Evolutionary conservation across 2,888 invertebrate species (phyloP).

Genomic region (Cetonia aurata): DNA sequence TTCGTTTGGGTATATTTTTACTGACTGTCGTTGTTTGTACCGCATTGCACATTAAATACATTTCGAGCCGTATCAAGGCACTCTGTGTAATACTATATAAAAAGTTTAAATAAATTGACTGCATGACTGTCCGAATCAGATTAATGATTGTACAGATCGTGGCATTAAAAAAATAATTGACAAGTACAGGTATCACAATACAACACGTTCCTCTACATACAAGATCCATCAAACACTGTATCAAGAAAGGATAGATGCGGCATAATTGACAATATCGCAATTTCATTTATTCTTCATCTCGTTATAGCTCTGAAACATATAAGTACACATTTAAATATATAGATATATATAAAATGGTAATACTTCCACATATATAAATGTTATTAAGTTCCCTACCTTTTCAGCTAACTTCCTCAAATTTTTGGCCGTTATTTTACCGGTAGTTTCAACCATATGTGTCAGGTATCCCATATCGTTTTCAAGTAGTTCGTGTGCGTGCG

Average conservation of each 20-base stretch:
- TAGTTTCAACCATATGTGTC: slow-evolving; percentile 46
- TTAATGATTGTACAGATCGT: background rate
- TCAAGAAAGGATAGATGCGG: background rate
- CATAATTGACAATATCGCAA: slow-evolving; percentile 18
- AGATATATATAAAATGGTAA: too few species aligned
- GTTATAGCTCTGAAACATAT: slow-evolving; percentile 42
- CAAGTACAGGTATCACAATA: background rate
- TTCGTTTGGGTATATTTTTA: background rate
- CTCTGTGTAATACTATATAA: background rate
- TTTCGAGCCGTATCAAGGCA: slow-evolving; percentile 12
- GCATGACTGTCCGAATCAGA: too few species aligned
- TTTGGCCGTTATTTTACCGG: slow-evolving; percentile 45
- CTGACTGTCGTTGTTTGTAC: background rate
- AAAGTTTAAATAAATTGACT: too few species aligned
- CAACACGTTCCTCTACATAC: background rate
- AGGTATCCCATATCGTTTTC: slow-evolving; percentile 56
- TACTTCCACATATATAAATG: too few species aligned
- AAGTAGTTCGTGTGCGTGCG: slow-evolving; percentile 77
- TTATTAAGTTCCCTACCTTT: slow-evolving; percentile 37
- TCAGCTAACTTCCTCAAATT: slow-evolving; percentile 44
- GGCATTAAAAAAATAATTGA: slow-evolving; percentile 16
- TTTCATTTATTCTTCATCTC: slow-evolving; percentile 40
- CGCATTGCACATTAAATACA: slow-evolving; percentile 1
- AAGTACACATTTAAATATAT: slow-evolving; percentile 13
- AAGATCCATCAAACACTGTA: background rate